Evolutionary conservation across 2,888 invertebrate genomes (phyloP).

Genomic region (Agrypnus murinus): DNA sequence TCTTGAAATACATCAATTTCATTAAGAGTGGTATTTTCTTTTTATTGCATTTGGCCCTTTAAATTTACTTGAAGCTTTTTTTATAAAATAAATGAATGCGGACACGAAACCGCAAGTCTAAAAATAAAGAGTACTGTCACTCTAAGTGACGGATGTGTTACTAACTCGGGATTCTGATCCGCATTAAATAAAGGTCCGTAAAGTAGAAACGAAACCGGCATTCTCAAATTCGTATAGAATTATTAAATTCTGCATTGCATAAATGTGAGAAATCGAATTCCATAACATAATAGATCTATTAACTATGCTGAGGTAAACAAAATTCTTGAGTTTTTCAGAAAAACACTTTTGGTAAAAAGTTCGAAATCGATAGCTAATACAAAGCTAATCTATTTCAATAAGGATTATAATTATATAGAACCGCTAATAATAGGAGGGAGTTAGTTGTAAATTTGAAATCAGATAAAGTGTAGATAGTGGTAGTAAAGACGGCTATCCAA

Average conservation of each 20-base stretch:
- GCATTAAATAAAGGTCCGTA: constrained; percentile 27
- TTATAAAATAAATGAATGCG: constrained; percentile 10
- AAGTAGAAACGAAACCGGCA: constrained; percentile 8
- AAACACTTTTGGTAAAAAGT: too few species aligned
- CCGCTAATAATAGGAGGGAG: constrained; percentile 25
- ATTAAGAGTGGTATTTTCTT: too few species aligned
- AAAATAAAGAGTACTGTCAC: constrained; percentile 37
- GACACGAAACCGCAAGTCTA: constrained; percentile 10
- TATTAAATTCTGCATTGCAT: constrained; percentile 29
- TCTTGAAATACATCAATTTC: too few species aligned
- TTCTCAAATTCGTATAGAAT: constrained; percentile 9
- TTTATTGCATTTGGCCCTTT: too few species aligned
- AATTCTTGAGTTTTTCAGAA: too few species aligned
- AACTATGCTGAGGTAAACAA: too few species aligned
- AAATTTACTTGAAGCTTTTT: too few species aligned
- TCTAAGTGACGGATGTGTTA: constrained; percentile 37
- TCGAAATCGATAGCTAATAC: too few species aligned
- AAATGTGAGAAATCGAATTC: constrained; percentile 15
- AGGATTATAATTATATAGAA: constrained; percentile 22
- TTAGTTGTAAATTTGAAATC: constrained; percentile 38
- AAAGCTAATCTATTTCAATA: too few species aligned
- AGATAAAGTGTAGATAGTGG: constrained; percentile 30
- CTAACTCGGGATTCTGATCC: constrained; percentile 27
- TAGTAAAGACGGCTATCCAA: constrained; percentile 37
- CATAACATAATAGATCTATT: background rate